Evolutionary conservation across 2,113 vertebrate species (phyloP).

Genomic region (Gallinago paraguaiae): DNA sequence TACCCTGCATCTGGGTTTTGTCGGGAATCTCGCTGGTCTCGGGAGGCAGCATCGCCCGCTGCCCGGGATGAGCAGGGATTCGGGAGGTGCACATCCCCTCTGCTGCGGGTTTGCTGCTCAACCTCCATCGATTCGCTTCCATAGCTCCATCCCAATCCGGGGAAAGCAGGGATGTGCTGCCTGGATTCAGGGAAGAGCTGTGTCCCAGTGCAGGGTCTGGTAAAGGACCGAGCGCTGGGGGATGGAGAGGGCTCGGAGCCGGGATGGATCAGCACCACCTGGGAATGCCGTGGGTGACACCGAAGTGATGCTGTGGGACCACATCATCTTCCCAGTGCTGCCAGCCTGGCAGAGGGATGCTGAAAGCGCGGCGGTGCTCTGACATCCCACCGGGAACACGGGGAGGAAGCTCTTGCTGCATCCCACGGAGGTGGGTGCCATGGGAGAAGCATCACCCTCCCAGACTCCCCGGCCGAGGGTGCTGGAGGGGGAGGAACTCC

Average conservation of each 20-base stretch:
- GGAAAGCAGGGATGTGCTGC: fast-evolving
- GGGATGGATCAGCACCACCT: fast-evolving
- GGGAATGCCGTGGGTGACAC: neutral
- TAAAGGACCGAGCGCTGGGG: neutral
- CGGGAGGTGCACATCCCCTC: neutral
- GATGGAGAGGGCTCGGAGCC: fast-evolving
- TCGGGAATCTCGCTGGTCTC: fast-evolving
- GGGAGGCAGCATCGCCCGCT: fast-evolving
- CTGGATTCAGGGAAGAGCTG: fast-evolving
- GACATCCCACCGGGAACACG: fast-evolving
- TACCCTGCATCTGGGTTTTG: fast-evolving
- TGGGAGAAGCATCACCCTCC: fast-evolving
- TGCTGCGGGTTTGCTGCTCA: too few species aligned
- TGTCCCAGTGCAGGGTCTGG: fast-evolving
- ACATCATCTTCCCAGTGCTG: fast-evolving
- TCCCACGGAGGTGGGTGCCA: fast-evolving
- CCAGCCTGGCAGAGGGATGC: neutral
- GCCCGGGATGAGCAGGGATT: neutral
- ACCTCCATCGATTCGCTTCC: fast-evolving
- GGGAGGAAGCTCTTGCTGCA: neutral
- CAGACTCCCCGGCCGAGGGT: fast-evolving
- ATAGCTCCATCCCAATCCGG: fast-evolving
- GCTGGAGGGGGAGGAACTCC: neutral
- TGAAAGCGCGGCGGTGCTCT: fast-evolving
- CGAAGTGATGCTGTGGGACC: fast-evolving